Evolutionary conservation across 1,140 invertebrate genomes (phyloP).

Genomic region (Drosophila yakuba): DNA sequence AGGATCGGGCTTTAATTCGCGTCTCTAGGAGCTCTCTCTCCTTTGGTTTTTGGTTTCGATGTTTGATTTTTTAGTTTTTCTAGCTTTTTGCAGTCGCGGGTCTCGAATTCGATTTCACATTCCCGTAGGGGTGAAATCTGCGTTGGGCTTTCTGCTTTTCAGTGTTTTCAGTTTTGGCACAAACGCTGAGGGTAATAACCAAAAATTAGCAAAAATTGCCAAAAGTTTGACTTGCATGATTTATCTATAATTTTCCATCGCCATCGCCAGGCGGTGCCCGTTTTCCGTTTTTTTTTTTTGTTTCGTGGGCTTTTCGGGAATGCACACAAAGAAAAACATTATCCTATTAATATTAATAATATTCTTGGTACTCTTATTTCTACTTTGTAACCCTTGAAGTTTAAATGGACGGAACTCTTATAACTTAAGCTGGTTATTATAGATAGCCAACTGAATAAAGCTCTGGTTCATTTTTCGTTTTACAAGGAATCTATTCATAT

Average conservation of each 20-base stretch:
- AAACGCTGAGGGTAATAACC: constrained; percentile 81
- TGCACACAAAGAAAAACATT: constrained; percentile 1
- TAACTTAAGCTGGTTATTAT: too few species aligned
- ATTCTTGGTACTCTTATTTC: neutral
- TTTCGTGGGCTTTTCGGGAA: constrained; percentile 2
- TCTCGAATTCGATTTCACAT: constrained; percentile 78
- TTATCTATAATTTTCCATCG: constrained; percentile 83
- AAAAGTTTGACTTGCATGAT: constrained; percentile 83
- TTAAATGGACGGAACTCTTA: too few species aligned
- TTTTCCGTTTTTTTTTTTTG: constrained; percentile 16
- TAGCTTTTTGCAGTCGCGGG: constrained; percentile 25
- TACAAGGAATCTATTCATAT: neutral
- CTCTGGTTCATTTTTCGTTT: too few species aligned
- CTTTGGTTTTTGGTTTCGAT: neutral
- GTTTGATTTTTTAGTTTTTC: neutral
- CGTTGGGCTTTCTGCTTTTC: constrained; percentile 55
- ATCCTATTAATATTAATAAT: neutral
- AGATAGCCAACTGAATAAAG: too few species aligned
- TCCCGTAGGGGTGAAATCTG: constrained; percentile 83
- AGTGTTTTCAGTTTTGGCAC: constrained; percentile 28
- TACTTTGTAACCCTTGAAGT: neutral
- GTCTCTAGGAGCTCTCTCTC: constrained; percentile 23
- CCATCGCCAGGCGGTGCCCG: constrained; percentile 60
- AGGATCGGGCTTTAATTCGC: constrained; percentile 34
- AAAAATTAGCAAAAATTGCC: constrained; percentile 83